Conservation (phyloP, 2,113 vertebrate species). For the Catharus minimus region DNA sequence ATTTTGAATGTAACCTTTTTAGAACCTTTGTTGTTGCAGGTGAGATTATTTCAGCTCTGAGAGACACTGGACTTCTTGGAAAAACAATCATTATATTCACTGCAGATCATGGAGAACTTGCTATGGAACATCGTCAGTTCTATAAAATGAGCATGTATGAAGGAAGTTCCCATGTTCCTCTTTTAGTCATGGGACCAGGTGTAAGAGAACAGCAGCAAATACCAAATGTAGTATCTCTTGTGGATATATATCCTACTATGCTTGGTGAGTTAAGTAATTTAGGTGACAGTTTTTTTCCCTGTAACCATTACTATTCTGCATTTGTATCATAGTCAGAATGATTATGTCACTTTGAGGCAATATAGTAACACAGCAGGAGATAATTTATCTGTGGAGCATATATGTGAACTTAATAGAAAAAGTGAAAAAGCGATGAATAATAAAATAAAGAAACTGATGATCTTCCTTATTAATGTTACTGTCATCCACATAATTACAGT, state of each 20-base stretch:
- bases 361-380: not conserved
- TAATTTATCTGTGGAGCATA: not conserved
- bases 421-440: not conserved
- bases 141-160: constrained; percentile 99
- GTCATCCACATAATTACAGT: not conserved
- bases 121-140: constrained; percentile 97
- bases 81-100: constrained; percentile 89
- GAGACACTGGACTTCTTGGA: constrained; percentile 76
- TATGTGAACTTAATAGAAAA: not conserved
- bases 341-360: not conserved
- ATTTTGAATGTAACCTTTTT: not conserved
- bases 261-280: constrained; percentile 79
- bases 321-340: not conserved
- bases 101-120: constrained; percentile 93
- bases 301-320: not conserved
- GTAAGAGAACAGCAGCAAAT: constrained; percentile 76
- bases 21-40: constrained; percentile 71
- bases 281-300: not conserved
- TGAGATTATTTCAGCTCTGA: constrained; percentile 84
- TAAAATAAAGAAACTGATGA: not conserved
- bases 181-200: constrained; percentile 87
- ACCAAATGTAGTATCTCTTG: constrained; percentile 85
- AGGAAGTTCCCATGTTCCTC: constrained; percentile 90
- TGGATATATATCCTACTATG: constrained; percentile 93
- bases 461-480: not conserved